Evolutionary conservation across 1,140 invertebrate species (phyloP).

Genomic region (Caenorhabditis tropicalis): DNA sequence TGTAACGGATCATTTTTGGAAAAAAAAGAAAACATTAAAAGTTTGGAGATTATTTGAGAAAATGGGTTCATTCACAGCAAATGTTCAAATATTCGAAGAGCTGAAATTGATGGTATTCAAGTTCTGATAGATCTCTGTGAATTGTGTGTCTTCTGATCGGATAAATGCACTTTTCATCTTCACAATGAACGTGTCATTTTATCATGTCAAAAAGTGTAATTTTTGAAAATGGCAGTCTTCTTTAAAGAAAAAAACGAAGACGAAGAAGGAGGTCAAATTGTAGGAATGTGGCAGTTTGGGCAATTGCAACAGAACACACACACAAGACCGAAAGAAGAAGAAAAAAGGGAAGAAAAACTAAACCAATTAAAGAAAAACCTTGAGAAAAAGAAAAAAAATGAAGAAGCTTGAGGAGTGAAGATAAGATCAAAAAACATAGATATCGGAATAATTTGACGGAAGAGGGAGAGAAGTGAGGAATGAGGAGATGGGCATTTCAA

Average conservation of each 20-base stretch:
- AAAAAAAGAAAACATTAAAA: not conserved
- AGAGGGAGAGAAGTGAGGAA: not conserved
- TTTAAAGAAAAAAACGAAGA: constrained; percentile 23
- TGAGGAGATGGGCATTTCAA: not conserved
- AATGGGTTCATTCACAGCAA: not conserved
- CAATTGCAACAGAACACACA: constrained; percentile 19
- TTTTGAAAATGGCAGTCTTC: not conserved
- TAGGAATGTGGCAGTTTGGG: constrained; percentile 36
- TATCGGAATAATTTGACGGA: not conserved
- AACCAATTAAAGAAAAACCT: constrained; percentile 40
- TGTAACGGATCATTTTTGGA: not conserved
- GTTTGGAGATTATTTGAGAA: not conserved
- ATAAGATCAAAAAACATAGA: not conserved
- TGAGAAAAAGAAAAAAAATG: constrained; percentile 4
- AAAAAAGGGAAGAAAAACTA: not conserved
- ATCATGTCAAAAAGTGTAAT: constrained; percentile 9
- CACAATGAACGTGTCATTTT: constrained; percentile 10
- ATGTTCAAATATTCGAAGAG: no score
- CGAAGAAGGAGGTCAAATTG: not conserved
- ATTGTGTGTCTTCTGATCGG: not conserved
- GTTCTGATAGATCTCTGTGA: no score
- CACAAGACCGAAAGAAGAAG: not conserved
- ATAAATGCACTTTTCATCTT: not conserved
- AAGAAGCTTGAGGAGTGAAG: not conserved
- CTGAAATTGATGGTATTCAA: no score